These are phyloP conservation scores for Leptinotarsa defecta DNA, from an alignment of 1,140 invertebrate genomes.

Conservation along the genomic window DNA sequence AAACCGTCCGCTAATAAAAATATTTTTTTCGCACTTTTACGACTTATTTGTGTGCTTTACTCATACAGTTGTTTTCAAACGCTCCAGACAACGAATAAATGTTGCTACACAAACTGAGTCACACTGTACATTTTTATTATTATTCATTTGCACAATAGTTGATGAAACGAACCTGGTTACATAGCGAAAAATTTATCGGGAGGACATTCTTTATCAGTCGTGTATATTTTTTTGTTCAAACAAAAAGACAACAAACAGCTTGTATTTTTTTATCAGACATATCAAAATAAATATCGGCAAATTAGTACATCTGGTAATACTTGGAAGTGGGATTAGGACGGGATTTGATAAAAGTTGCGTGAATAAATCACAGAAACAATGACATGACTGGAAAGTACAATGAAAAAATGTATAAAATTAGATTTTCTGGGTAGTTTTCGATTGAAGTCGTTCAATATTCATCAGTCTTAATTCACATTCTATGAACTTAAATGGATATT, in stretches of 20 bases:
- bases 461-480: too few species aligned
- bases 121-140: slow-evolving; percentile 21
- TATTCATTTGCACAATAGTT: slow-evolving; percentile 13
- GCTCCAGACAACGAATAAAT: slow-evolving; percentile 15
- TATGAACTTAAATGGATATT: too few species aligned
- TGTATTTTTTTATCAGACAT: slow-evolving; percentile 11
- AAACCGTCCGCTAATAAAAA: slow-evolving; percentile 10
- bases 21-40: slow-evolving; percentile 14
- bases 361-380: too few species aligned
- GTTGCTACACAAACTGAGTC: slow-evolving; percentile 17
- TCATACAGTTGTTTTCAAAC: slow-evolving; percentile 12
- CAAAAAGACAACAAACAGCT: slow-evolving; percentile 10
- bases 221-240: slow-evolving; percentile 20
- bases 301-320: slow-evolving; percentile 8
- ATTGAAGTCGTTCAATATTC: too few species aligned
- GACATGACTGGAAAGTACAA: too few species aligned
- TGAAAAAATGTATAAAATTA: too few species aligned
- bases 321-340: background rate
- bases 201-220: slow-evolving; percentile 10
- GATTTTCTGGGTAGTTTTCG: too few species aligned
- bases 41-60: slow-evolving; percentile 16
- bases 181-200: background rate
- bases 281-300: slow-evolving; percentile 16
- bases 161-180: background rate
- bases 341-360: background rate